Percentiles rank a stretch among this genome's conserved stretches.
Conservation (phyloP, 2,888 invertebrate genomes). For the Cephalotes varians region DNA sequence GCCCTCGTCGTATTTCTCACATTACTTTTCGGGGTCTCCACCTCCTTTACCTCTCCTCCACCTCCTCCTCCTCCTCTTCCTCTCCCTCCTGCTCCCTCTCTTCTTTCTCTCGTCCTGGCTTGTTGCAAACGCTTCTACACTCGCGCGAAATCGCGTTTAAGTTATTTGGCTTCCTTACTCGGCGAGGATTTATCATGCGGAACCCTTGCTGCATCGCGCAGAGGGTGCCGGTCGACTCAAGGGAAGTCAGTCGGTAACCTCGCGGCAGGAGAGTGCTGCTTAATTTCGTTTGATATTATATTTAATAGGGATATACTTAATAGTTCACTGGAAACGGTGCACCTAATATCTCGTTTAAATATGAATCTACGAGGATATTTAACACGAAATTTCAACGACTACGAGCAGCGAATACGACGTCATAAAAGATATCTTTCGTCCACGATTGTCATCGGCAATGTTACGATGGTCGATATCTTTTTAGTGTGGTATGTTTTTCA, state of each 20-base stretch:
- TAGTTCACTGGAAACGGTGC: constrained; percentile 22
- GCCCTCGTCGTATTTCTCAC: constrained; percentile 78
- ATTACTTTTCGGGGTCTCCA: constrained; percentile 74
- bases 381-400: constrained; percentile 8
- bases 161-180: constrained; percentile 54
- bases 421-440: background rate
- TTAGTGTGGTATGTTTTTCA: background rate
- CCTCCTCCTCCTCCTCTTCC: constrained; percentile 2
- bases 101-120: constrained; percentile 31
- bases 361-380: background rate
- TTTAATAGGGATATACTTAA: constrained; percentile 29
- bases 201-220: constrained; percentile 34
- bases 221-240: constrained; percentile 28
- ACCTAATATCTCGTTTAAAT: constrained; percentile 14
- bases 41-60: constrained; percentile 42
- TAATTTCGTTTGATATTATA: constrained; percentile 54
- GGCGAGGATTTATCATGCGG: constrained; percentile 69
- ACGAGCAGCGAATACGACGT: background rate
- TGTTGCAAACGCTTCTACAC: constrained; percentile 43
- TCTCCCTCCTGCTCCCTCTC: background rate
- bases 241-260: constrained; percentile 32
- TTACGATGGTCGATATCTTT: background rate
- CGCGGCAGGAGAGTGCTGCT: constrained; percentile 18
- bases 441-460: background rate
- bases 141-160: constrained; percentile 49